Evolutionary conservation across 1,140 invertebrate genomes (phyloP).

Genomic region (Leptinotarsa texana): DNA sequence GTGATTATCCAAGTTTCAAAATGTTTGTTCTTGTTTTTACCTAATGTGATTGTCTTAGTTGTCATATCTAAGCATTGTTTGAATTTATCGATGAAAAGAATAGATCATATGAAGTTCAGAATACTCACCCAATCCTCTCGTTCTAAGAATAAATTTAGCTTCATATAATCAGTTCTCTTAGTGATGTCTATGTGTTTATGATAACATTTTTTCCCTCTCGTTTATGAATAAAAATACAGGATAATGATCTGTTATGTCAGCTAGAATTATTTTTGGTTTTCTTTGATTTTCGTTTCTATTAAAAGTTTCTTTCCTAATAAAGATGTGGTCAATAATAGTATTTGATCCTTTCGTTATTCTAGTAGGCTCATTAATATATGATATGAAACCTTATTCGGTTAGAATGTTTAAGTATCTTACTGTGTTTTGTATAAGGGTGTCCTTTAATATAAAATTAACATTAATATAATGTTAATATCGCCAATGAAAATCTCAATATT

Average conservation of each 20-base stretch:
- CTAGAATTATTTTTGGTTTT: too few species aligned
- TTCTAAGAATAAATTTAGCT: too few species aligned
- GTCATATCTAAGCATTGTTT: not conserved
- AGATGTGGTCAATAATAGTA: not conserved
- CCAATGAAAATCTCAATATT: not conserved
- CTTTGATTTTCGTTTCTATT: not conserved
- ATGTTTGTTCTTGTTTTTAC: conserved; percentile 1
- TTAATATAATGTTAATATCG: too few species aligned
- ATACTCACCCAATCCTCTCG: too few species aligned
- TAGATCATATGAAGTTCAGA: not conserved
- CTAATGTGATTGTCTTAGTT: not conserved
- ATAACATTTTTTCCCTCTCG: not conserved
- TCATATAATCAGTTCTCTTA: not conserved
- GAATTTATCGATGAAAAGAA: not conserved
- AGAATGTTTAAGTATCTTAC: too few species aligned
- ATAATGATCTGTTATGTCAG: not conserved
- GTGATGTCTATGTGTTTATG: not conserved
- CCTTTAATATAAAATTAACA: too few species aligned
- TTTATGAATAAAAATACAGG: not conserved
- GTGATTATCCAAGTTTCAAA: not conserved
- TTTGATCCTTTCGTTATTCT: not conserved
- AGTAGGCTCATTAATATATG: too few species aligned
- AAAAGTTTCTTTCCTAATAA: not conserved
- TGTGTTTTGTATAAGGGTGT: too few species aligned
- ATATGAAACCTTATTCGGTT: too few species aligned